phyloP scores from a whole-genome alignment of 2,888 invertebrate species.

The Aspidiotus destructor region DNA sequence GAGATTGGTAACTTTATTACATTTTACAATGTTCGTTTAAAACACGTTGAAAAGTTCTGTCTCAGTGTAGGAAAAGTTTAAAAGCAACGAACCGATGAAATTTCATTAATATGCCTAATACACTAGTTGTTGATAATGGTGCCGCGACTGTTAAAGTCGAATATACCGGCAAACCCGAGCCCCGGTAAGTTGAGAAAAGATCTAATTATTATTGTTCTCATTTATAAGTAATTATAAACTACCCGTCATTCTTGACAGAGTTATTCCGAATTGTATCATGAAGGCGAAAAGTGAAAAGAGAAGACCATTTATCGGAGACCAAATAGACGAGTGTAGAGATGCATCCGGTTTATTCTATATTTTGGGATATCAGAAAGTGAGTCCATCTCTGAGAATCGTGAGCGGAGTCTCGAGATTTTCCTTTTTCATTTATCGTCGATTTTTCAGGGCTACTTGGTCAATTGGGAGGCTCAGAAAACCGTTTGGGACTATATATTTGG shows the following conservation, averaged over 20 bases:
- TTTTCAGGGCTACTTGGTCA: constrained; percentile 71
- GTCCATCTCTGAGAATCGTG: background rate
- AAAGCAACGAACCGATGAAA: background rate
- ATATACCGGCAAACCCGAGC: constrained; percentile 55
- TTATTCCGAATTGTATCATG: constrained; percentile 90
- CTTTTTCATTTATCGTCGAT: no score
- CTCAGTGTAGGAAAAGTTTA: no score
- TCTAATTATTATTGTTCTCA: background rate
- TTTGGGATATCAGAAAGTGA: constrained; percentile 75
- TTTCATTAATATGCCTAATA: constrained; percentile 13
- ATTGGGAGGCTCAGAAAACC: constrained; percentile 92
- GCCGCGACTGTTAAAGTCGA: constrained; percentile 79
- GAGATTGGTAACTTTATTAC: no score
- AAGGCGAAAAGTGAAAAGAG: constrained; percentile 95
- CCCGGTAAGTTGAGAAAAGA: constrained; percentile 46
- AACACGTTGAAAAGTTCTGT: no score
- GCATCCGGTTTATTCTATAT: constrained; percentile 90
- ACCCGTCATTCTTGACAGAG: constrained; percentile 41
- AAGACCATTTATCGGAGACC: constrained; percentile 83
- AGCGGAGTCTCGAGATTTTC: no score
- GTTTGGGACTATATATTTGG: constrained; percentile 94
- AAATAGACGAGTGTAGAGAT: constrained; percentile 93
- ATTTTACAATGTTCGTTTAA: no score
- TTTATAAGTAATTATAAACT: no score
- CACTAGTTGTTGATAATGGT: constrained; percentile 79